These are phyloP conservation scores for Natrix natrix DNA, from an alignment of 2,797 vertebrate species.

Conservation along the genomic window DNA sequence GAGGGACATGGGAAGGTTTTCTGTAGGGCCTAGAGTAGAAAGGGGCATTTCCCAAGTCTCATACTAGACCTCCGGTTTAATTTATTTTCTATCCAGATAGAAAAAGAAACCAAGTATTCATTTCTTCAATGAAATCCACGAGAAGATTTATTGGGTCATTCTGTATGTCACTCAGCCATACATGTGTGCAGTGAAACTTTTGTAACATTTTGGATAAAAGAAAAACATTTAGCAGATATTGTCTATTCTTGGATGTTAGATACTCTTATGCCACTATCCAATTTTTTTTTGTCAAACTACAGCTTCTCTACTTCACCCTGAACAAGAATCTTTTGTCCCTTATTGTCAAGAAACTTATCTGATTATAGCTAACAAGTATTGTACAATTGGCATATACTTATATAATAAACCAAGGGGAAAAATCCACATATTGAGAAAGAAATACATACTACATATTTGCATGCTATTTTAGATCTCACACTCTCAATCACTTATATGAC, in stretches of 20 bases:
- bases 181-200: slow-evolving; percentile 6
- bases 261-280: slow-evolving; percentile 21
- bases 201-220: slow-evolving; percentile 39
- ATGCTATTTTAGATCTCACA: neutral
- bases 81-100: slow-evolving; percentile 18
- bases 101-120: slow-evolving; percentile 32
- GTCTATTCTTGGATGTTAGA: slow-evolving; percentile 23
- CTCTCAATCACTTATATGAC: neutral
- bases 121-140: slow-evolving; percentile 25
- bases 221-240: slow-evolving; percentile 49
- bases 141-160: slow-evolving; percentile 34
- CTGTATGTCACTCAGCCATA: slow-evolving; percentile 10
- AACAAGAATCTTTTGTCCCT: neutral
- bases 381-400: neutral
- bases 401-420: neutral
- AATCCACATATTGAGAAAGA: neutral
- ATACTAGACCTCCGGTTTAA: slow-evolving; percentile 34
- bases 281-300: neutral
- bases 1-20: slow-evolving; percentile 8
- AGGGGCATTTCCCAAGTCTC: neutral
- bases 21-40: neutral
- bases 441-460: neutral
- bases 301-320: neutral
- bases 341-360: neutral
- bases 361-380: neutral